phyloP scores from a whole-genome alignment of 2,113 vertebrate species.

The Aphyosemion australe region DNA sequence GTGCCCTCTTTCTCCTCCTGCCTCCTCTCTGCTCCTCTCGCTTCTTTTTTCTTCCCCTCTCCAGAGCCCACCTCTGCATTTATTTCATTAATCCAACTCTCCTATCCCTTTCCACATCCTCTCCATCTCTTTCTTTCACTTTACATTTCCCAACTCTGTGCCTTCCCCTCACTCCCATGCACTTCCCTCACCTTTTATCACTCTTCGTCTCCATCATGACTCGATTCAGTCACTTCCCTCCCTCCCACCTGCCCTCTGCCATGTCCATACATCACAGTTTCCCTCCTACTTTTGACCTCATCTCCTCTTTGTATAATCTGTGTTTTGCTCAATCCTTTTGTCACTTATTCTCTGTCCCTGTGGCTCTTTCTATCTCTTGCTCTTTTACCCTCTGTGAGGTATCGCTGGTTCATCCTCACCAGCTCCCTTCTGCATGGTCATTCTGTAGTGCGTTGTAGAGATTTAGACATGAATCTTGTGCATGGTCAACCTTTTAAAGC shows the following conservation, averaged over 20 bases:
- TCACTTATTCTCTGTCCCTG: slow-evolving; percentile 30
- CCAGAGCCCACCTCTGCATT: slow-evolving; percentile 70
- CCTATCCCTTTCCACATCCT: slow-evolving; percentile 45
- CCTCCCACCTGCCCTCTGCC: slow-evolving; percentile 21
- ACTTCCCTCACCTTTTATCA: slow-evolving; percentile 36
- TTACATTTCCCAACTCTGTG: slow-evolving; percentile 47
- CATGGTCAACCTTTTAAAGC: slow-evolving; percentile 52
- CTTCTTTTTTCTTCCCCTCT: slow-evolving; percentile 53
- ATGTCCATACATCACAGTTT: slow-evolving; percentile 45
- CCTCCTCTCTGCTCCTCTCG: slow-evolving; percentile 55
- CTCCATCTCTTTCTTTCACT: slow-evolving; percentile 64
- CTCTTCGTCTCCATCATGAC: slow-evolving; percentile 60
- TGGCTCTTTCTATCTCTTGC: slow-evolving; percentile 33
- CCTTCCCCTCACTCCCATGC: slow-evolving; percentile 19
- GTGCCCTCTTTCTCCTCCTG: slow-evolving; percentile 45
- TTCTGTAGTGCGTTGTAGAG: slow-evolving; percentile 45
- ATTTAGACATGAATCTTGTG: slow-evolving; percentile 42
- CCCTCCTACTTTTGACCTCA: slow-evolving; percentile 45
- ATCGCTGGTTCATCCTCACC: slow-evolving; percentile 6
- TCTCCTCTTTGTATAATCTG: slow-evolving; percentile 51
- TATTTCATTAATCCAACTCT: slow-evolving; percentile 74
- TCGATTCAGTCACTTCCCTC: slow-evolving; percentile 35
- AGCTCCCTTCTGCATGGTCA: slow-evolving; percentile 37
- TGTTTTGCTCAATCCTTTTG: slow-evolving; percentile 48
- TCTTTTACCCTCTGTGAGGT: slow-evolving; percentile 8